Evolutionary conservation across 1,140 invertebrate species (phyloP).

Genomic region (Sminthurinus signatus): DNA sequence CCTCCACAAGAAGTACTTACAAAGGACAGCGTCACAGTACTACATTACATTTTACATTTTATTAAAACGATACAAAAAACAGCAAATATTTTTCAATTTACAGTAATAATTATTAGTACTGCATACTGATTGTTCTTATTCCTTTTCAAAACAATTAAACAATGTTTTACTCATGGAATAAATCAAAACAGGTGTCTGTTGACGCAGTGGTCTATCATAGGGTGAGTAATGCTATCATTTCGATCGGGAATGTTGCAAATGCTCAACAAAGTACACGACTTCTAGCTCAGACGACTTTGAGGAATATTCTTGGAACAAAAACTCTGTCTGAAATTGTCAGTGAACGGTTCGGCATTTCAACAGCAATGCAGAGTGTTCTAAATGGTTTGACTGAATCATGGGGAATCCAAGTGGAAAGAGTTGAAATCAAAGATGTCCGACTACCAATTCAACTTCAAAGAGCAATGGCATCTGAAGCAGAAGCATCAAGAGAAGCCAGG

Average conservation of each 20-base stretch:
- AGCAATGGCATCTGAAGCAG: slow-evolving; percentile 56
- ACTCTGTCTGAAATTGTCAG: slow-evolving; percentile 48
- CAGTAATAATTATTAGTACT: too few relatives aligned
- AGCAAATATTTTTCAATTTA: too few relatives aligned
- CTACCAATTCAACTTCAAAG: slow-evolving; percentile 56
- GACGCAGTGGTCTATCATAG: slow-evolving; percentile 55
- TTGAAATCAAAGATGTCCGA: slow-evolving; percentile 52
- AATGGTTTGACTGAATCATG: slow-evolving; percentile 53
- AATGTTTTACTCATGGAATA: too few relatives aligned
- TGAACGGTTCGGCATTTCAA: slow-evolving; percentile 47
- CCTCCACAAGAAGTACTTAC: slow-evolving; percentile 58
- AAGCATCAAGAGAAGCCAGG: slow-evolving; percentile 52
- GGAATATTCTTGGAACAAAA: slow-evolving; percentile 50
- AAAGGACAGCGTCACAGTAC: slow-evolving; percentile 57
- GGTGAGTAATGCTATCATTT: slow-evolving; percentile 86
- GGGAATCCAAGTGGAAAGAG: slow-evolving; percentile 56
- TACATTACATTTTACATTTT: slow-evolving; percentile 39
- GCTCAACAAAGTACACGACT: slow-evolving; percentile 73
- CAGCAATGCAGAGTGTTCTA: slow-evolving; percentile 45
- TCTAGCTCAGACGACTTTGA: slow-evolving; percentile 48
- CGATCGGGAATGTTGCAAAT: slow-evolving; percentile 94
- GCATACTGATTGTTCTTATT: too few relatives aligned
- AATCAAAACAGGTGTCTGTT: slow-evolving; percentile 48
- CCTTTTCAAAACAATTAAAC: too few relatives aligned
- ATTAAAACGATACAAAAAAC: too few relatives aligned